These are phyloP conservation scores for Irena cyanogastra DNA, from an alignment of 2,113 vertebrate genomes.

Conservation along the genomic window DNA sequence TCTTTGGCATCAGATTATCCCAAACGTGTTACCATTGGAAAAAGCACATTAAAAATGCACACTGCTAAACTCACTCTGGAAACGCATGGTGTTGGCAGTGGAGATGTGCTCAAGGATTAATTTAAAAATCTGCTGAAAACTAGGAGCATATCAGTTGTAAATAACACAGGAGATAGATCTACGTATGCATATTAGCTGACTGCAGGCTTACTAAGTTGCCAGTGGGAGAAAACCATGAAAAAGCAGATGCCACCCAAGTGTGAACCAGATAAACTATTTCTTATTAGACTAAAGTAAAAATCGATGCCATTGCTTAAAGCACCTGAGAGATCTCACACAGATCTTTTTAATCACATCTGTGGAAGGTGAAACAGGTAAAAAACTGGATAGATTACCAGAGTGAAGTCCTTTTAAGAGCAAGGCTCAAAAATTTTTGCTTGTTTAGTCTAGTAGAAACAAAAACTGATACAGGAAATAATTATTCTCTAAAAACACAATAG, in stretches of 20 bases:
- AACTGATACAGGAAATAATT: constrained; percentile 61
- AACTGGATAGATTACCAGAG: not conserved
- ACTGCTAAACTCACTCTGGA: not conserved
- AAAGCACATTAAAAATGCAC: not conserved
- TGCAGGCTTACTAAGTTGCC: not conserved
- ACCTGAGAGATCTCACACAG: not conserved
- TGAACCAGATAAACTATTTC: not conserved
- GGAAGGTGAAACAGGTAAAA: not conserved
- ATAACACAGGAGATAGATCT: not conserved
- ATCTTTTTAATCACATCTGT: not conserved
- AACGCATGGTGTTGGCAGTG: not conserved
- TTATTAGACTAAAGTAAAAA: not conserved
- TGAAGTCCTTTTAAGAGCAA: not conserved
- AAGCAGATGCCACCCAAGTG: not conserved
- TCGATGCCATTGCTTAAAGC: not conserved
- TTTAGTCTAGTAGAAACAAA: constrained; percentile 51
- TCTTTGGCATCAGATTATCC: not conserved
- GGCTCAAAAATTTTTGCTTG: not conserved
- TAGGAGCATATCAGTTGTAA: not conserved
- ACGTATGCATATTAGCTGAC: not conserved
- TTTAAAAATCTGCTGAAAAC: not conserved
- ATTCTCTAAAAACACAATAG: constrained; percentile 39
- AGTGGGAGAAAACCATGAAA: not conserved
- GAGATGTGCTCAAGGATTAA: not conserved
- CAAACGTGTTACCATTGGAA: not conserved